Evolutionary conservation across 2,888 invertebrate genomes (phyloP).

Genomic region (Pseudolycoriella hygida): DNA sequence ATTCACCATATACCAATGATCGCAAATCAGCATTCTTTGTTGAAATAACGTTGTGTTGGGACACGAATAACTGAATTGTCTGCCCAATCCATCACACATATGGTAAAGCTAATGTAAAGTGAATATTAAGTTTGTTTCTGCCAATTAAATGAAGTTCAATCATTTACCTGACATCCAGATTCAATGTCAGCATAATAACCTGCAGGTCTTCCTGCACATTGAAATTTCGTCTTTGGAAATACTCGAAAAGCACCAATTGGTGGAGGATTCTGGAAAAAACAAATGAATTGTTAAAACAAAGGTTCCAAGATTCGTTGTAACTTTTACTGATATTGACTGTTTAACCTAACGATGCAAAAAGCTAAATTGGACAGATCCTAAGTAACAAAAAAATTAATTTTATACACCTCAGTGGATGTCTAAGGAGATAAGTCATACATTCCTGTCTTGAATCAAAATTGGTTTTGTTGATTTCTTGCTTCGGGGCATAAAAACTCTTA

Average conservation of each 20-base stretch:
- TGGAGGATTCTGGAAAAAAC: conserved; percentile 19
- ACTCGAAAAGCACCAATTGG: conserved; percentile 19
- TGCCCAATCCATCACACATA: conserved; percentile 60
- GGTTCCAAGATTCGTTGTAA: no score
- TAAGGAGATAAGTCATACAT: no score
- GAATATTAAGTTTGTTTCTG: not conserved
- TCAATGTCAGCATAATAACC: conserved; percentile 63
- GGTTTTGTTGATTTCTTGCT: no score
- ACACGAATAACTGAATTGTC: conserved; percentile 61
- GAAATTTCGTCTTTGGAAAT: conserved; percentile 37
- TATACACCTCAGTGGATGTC: no score
- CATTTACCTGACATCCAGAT: conserved; percentile 6
- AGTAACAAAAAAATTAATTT: no score
- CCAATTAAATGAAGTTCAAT: not conserved
- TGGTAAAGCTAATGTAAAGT: conserved; percentile 43
- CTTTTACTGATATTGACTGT: no score
- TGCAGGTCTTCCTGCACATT: conserved; percentile 43
- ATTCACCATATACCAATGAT: conserved; percentile 67
- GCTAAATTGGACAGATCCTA: no score
- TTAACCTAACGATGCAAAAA: no score
- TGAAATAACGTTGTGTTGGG: conserved; percentile 66
- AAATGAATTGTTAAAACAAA: no score
- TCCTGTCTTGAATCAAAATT: no score
- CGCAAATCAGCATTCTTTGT: conserved; percentile 63
- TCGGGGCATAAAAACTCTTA: no score